Conservation (phyloP, 2,113 vertebrate genomes). For the Drymodes brunneopygia region DNA sequence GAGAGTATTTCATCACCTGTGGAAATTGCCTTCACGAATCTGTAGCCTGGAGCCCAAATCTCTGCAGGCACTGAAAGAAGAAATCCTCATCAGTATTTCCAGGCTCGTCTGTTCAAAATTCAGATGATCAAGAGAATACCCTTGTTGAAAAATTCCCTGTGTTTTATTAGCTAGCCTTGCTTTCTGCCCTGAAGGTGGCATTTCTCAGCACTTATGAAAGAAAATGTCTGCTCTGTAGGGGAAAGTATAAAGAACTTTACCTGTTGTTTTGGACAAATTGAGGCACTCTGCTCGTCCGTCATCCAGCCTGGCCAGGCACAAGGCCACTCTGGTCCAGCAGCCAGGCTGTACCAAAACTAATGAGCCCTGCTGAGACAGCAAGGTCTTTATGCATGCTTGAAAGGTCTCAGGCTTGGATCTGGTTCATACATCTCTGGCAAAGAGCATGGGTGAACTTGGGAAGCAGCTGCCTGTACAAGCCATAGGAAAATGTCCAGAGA, state of each 20-base stretch:
- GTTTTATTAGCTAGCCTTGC: neutral
- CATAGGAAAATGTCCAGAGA: neutral
- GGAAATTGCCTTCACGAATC: constrained; percentile 3
- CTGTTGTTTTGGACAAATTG: neutral
- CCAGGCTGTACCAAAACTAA: neutral
- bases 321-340: neutral
- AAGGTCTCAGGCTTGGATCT: neutral
- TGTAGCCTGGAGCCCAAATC: neutral
- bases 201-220: neutral
- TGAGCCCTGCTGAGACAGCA: neutral
- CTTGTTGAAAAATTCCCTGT: neutral
- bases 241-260: neutral
- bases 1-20: neutral
- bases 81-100: neutral
- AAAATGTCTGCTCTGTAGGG: neutral
- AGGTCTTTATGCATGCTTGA: neutral
- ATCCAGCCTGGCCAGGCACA: neutral
- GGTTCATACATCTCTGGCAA: neutral
- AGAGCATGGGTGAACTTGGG: neutral
- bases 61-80: neutral
- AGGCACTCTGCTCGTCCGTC: neutral
- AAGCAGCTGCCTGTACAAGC: neutral
- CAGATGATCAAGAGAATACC: neutral
- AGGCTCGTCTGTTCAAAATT: neutral
- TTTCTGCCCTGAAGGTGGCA: neutral